phyloP scores from a whole-genome alignment of 2,797 vertebrate species.

The Hydrolagus colliei region DNA sequence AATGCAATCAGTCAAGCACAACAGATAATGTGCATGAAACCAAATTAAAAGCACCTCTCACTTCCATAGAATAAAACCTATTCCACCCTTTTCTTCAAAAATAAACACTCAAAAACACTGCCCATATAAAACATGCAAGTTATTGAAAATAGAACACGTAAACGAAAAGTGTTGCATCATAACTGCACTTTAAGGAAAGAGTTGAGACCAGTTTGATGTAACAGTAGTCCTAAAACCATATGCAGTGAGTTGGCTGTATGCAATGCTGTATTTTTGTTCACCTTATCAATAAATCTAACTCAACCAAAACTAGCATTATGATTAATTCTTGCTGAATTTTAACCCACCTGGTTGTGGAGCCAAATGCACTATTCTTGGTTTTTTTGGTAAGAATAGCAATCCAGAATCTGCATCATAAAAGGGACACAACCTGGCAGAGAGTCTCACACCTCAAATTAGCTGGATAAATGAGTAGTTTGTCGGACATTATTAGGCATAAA shows the following conservation, averaged over 20 bases:
- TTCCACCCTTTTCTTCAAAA: neutral
- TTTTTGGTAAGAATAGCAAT: too few relatives aligned
- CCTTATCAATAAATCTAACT: neutral
- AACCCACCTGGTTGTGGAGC: neutral
- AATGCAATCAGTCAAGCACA: slow-evolving; percentile 39
- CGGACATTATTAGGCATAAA: too few relatives aligned
- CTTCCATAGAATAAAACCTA: neutral
- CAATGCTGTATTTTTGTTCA: neutral
- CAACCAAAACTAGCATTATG: neutral
- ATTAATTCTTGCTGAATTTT: neutral
- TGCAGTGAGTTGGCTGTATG: neutral
- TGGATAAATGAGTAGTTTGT: too few relatives aligned
- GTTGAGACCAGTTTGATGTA: neutral
- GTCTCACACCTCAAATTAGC: too few relatives aligned
- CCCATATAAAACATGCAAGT: neutral
- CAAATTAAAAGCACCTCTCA: slow-evolving; percentile 22
- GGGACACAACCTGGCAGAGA: too few relatives aligned
- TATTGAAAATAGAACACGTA: neutral
- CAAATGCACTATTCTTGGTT: too few relatives aligned
- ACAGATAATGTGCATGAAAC: neutral
- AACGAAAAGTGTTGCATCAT: neutral
- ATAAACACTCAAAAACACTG: neutral
- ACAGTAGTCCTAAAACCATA: neutral
- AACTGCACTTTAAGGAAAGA: neutral
- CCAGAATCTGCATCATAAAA: too few relatives aligned